Conservation (phyloP, 2,888 invertebrate species). For the Eupithecia pulchellata region DNA sequence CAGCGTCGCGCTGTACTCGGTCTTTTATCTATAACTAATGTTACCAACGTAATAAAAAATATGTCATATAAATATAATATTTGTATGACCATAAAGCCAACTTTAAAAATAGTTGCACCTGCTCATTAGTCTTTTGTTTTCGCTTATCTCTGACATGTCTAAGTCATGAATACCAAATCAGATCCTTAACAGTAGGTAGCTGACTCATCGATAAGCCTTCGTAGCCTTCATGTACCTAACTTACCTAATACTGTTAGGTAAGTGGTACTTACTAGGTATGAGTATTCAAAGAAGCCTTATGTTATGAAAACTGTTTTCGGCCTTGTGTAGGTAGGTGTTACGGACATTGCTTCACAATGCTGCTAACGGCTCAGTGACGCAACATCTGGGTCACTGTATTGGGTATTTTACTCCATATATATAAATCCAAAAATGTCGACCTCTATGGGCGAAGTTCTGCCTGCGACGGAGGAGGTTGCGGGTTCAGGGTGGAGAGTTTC, state of each 20-base stretch:
- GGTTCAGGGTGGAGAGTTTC: too few species aligned
- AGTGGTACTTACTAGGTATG: background rate
- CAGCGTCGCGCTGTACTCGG: too few species aligned
- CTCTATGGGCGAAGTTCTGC: too few species aligned
- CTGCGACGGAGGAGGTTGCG: too few species aligned
- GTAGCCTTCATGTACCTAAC: background rate
- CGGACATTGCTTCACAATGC: constrained; percentile 44
- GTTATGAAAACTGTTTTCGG: constrained; percentile 41
- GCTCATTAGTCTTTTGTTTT: background rate
- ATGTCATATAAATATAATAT: too few species aligned
- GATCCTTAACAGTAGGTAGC: background rate
- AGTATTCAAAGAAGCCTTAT: constrained; percentile 30
- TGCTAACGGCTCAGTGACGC: constrained; percentile 37
- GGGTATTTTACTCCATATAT: too few species aligned
- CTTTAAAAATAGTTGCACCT: background rate
- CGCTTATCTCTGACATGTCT: background rate
- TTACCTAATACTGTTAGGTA: constrained; percentile 27
- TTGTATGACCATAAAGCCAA: background rate
- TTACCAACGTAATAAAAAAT: background rate
- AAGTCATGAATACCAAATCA: background rate
- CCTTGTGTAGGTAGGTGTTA: constrained; percentile 33
- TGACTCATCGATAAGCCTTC: background rate
- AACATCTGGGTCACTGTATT: constrained; percentile 37
- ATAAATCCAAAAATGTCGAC: too few species aligned
- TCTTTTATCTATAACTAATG: too few species aligned